These are phyloP conservation scores for Protobothrops flavoviridis DNA, from an alignment of 2,113 vertebrate genomes.

Conservation along the genomic window DNA sequence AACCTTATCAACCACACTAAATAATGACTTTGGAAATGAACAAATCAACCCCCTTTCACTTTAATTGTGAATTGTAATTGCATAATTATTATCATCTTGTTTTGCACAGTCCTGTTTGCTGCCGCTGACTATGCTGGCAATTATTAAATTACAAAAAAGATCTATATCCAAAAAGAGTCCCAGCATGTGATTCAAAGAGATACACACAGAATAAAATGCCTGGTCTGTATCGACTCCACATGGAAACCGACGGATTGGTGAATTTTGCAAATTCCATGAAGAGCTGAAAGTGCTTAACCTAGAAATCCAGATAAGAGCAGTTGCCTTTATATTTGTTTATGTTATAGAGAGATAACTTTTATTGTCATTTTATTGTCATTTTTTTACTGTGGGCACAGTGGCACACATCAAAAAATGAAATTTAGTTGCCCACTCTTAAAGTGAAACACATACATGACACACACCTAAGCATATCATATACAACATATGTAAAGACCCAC, in stretches of 20 bases:
- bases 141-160: neutral
- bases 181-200: rapidly evolving
- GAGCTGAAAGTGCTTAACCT: neutral
- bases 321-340: neutral
- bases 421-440: no score
- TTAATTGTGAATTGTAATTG: neutral
- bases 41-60: neutral
- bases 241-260: neutral
- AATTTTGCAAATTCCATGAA: neutral
- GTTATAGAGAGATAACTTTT: no score
- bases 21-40: constrained; percentile 1
- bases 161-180: neutral
- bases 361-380: no score
- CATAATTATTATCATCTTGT: neutral
- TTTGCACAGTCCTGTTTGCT: neutral
- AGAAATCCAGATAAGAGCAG: neutral
- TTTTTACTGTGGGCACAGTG: no score
- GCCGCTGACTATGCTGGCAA: neutral
- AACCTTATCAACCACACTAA: constrained; percentile 10
- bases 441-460: no score
- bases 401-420: no score
- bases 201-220: neutral
- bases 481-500: no score
- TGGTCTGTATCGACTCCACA: no score
- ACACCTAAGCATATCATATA: no score